Percentiles rank a stretch among this genome's conserved stretches.
Conservation (phyloP, 2,888 invertebrate species). For the Kuschelorhynchus macadamiae region DNA sequence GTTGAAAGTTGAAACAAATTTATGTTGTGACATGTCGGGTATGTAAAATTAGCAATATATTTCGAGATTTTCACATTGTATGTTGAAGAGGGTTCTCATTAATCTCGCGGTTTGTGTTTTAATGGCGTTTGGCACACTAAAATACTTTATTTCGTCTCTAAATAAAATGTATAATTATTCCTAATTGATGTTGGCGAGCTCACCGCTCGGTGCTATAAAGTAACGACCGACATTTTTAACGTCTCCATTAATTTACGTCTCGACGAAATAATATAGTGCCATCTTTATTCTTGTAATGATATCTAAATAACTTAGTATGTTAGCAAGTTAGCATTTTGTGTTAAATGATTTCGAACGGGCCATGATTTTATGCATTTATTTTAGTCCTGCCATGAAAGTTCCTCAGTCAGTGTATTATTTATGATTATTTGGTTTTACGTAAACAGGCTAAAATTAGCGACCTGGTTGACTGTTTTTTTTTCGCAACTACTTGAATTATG, state of each 20-base stretch:
- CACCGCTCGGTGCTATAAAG: conserved; percentile 15
- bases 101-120: conserved; percentile 16
- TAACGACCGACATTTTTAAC: conserved; percentile 17
- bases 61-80: conserved; percentile 22
- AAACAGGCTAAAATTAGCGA: too few species aligned
- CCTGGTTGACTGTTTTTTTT: too few species aligned
- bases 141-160: conserved; percentile 20
- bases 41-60: conserved; percentile 11
- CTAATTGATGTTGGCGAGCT: conserved; percentile 28
- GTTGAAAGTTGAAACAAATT: neutral
- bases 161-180: conserved; percentile 21
- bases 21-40: neutral
- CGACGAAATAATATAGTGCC: conserved; percentile 16
- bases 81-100: conserved; percentile 21
- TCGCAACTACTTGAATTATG: too few species aligned
- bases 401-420: too few species aligned
- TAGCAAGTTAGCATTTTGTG: neutral
- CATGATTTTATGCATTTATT: neutral
- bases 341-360: neutral
- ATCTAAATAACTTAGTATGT: conserved; percentile 15
- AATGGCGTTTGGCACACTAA: conserved; percentile 21
- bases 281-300: conserved; percentile 14
- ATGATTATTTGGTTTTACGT: too few species aligned
- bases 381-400: neutral
- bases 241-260: conserved; percentile 26